Evolutionary conservation across 2,888 invertebrate genomes (phyloP).

Genomic region (Morpho helenor): DNA sequence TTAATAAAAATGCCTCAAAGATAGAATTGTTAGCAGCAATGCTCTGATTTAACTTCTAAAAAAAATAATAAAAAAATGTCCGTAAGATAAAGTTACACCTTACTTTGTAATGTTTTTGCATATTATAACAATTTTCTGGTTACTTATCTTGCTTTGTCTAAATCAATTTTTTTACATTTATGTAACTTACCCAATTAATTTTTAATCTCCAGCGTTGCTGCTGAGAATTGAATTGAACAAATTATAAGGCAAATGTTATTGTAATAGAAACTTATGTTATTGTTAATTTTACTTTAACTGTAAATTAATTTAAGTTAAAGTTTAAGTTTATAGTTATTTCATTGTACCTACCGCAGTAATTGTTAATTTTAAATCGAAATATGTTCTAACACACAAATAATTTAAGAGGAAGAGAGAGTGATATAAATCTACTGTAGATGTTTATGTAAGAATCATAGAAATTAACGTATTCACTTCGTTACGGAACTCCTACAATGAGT

Average conservation of each 20-base stretch:
- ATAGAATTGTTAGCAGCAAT: conserved; percentile 4
- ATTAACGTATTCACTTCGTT: too few relatives aligned
- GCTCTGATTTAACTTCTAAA: background rate
- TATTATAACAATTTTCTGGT: background rate
- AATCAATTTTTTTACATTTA: background rate
- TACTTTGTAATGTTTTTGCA: background rate
- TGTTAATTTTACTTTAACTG: background rate
- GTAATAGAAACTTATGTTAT: conserved; percentile 1
- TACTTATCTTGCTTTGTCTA: background rate
- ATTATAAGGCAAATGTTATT: background rate
- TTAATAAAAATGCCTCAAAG: background rate
- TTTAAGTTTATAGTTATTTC: too few relatives aligned
- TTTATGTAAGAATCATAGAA: too few relatives aligned
- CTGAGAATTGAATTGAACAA: conserved; percentile 10
- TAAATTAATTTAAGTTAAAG: background rate
- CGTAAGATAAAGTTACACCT: background rate
- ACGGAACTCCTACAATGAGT: too few relatives aligned
- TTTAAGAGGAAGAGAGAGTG: background rate
- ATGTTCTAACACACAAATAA: background rate
- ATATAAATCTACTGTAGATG: background rate
- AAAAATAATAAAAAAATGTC: background rate
- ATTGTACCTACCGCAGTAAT: background rate
- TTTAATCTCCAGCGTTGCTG: conserved; percentile 5
- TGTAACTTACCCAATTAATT: background rate
- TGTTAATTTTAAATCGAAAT: background rate